Evolutionary conservation across 2,113 vertebrate species (phyloP).

Genomic region (Boulengeromyrus knoepffleri): DNA sequence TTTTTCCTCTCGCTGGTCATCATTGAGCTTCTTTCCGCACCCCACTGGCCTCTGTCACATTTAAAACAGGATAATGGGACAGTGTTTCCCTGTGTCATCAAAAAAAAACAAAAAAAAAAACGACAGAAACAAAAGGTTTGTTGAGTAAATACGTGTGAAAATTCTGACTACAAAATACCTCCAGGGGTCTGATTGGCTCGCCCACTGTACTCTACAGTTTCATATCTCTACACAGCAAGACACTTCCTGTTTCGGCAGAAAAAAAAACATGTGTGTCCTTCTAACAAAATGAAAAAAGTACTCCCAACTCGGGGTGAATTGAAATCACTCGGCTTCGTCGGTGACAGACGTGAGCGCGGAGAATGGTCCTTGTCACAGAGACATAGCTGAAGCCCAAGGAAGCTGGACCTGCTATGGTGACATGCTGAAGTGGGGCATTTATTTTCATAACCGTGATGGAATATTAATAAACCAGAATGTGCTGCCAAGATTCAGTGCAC

Average conservation of each 20-base stretch:
- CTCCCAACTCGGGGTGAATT: neutral
- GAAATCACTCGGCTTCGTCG: conserved; percentile 1
- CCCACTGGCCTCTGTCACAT: conserved; percentile 61
- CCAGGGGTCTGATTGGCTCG: conserved; percentile 48
- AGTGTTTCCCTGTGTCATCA: conserved; percentile 50
- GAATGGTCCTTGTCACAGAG: conserved; percentile 20
- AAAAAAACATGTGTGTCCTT: conserved; percentile 2
- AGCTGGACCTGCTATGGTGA: neutral
- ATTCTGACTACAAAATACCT: conserved; percentile 36
- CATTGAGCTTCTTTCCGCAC: conserved; percentile 50
- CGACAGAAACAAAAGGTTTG: conserved; percentile 54
- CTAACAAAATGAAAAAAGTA: neutral
- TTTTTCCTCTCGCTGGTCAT: conserved; percentile 41
- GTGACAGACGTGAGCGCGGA: conserved; percentile 29
- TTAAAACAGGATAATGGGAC: conserved; percentile 51
- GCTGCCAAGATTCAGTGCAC: conserved; percentile 10
- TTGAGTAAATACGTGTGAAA: conserved; percentile 72
- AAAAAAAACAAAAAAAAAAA: conserved; percentile 28
- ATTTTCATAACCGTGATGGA: neutral
- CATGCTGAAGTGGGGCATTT: conserved; percentile 10
- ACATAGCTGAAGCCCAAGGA: neutral
- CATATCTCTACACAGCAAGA: conserved; percentile 36
- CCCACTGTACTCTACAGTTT: conserved; percentile 37
- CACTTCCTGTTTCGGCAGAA: conserved; percentile 41
- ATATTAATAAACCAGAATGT: conserved; percentile 22